Evolutionary conservation across 2,113 vertebrate genomes (phyloP), one percentile per base, ranked within the genome.

Genomic region (Thomomys bottae): DNA sequence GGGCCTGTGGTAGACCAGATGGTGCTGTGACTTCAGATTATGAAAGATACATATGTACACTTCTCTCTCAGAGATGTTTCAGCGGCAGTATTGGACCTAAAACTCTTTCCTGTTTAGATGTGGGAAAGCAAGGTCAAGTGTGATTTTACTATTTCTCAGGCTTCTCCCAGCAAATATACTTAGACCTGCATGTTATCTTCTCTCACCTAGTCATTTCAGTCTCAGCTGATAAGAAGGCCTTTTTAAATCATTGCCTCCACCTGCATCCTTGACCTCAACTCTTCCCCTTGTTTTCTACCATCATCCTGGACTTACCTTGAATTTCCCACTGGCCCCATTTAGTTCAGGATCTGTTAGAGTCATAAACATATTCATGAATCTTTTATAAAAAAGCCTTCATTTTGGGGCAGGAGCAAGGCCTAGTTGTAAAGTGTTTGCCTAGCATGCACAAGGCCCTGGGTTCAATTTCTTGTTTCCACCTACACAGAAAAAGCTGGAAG

Each of bases 61-160:
- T 87, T 71, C 8, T 70, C 38, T 66, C 36, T 91, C 23, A 40
- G 71, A 54, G n/a, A 28, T 72, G 64, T 68, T 89, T 64, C 72
- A 75, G 66, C 84, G 73, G 26, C 6, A 9, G 4, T 64, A 8
- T 77, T 75, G 49, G 59, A 38, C 36, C 17, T 6, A 12, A 1
- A 68, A 8, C 24, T 20, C 17, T 85, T 78, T 92, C 30, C 36
- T 91, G 61, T 68, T 88, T 94, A 91, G 28, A 49, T 68, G 68
- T 77, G 7, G 7, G 40, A 71, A 80, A 84, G 24, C 68, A 83
- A 84, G 49, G 21, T 71, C 79, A 91, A n/a, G 38, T 86, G 12
- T 23, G 70, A 67, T 34, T 20, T 71, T 32, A 73, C 21, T 66
- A 5, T 78, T 71, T 89, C 20, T 91, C 34, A 38, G 54, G 11